Conservation (phyloP, 2,797 vertebrate genomes). For the Chelon labrosus region DNA sequence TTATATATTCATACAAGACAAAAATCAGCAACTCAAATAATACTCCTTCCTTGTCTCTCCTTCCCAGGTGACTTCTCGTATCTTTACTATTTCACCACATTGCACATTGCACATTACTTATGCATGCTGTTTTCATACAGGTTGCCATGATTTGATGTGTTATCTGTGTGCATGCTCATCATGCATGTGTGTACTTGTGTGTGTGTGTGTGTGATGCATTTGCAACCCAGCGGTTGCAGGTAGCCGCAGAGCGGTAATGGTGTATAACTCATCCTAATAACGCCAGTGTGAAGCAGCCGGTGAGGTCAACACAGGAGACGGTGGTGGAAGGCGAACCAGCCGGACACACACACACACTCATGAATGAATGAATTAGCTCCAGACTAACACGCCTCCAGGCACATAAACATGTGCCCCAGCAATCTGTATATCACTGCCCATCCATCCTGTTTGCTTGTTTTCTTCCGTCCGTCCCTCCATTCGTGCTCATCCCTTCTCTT, state of each 20-base stretch:
- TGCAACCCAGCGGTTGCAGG: constrained; percentile 47
- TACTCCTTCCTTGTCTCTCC: constrained; percentile 21
- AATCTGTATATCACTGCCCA: constrained; percentile 48
- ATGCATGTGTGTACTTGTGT: not conserved
- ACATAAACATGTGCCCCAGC: constrained; percentile 56
- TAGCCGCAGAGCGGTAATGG: constrained; percentile 70
- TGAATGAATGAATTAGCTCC: constrained; percentile 50
- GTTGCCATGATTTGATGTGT: constrained; percentile 44
- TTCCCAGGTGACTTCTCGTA: constrained; percentile 14
- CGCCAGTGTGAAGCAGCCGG: constrained; percentile 73
- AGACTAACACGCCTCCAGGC: constrained; percentile 39
- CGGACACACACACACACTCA: constrained; percentile 27
- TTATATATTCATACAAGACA: not conserved
- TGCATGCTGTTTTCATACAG: constrained; percentile 62
- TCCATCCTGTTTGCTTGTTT: constrained; percentile 38
- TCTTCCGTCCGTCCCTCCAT: constrained; percentile 1
- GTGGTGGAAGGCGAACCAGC: constrained; percentile 56
- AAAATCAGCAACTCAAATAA: not conserved
- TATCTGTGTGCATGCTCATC: constrained; percentile 17
- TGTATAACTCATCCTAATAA: constrained; percentile 79
- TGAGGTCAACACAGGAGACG: constrained; percentile 69
- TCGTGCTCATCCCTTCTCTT: not conserved
- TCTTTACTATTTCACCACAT: constrained; percentile 48
- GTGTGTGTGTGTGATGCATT: constrained; percentile 6
- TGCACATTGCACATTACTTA: constrained; percentile 58